phyloP scores from a whole-genome alignment of 2,797 vertebrate genomes.

The Sardinella longiceps region DNA sequence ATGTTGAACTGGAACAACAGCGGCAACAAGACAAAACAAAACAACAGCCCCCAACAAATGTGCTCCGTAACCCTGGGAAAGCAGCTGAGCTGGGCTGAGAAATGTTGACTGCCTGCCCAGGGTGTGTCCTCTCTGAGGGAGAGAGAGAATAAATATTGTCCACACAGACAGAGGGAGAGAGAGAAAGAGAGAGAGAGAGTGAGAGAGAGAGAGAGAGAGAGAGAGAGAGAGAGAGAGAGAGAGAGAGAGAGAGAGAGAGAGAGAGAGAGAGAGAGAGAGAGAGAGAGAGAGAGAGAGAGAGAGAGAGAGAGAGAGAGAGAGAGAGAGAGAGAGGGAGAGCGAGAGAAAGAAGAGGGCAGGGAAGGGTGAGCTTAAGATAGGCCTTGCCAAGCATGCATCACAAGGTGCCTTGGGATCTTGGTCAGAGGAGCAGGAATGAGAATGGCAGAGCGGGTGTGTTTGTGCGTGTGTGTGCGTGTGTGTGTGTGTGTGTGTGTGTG shows the following conservation, averaged over 20 bases:
- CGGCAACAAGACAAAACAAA: too few species aligned
- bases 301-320: not conserved
- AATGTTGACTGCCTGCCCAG: conserved; percentile 18
- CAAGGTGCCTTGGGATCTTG: conserved; percentile 2
- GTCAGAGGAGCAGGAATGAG: not conserved
- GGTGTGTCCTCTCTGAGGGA: not conserved
- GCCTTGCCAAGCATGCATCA: conserved; percentile 25
- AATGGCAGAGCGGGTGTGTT: not conserved
- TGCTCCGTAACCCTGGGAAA: not conserved
- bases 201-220: not conserved
- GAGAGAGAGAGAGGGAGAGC: not conserved
- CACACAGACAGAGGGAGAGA: not conserved
- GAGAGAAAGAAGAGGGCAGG: not conserved
- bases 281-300: not conserved
- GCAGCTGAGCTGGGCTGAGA: not conserved
- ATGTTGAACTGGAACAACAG: not conserved
- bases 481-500: too few species aligned
- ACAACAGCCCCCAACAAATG: not conserved
- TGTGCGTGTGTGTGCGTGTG: not conserved
- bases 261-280: not conserved
- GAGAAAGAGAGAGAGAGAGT: not conserved
- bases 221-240: not conserved
- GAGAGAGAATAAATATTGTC: not conserved
- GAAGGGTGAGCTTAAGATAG: conserved; percentile 46
- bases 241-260: not conserved